Evolutionary conservation across 2,888 invertebrate species (phyloP), one percentile per base, ranked within the genome.

Genomic region (Cephus runcator): DNA sequence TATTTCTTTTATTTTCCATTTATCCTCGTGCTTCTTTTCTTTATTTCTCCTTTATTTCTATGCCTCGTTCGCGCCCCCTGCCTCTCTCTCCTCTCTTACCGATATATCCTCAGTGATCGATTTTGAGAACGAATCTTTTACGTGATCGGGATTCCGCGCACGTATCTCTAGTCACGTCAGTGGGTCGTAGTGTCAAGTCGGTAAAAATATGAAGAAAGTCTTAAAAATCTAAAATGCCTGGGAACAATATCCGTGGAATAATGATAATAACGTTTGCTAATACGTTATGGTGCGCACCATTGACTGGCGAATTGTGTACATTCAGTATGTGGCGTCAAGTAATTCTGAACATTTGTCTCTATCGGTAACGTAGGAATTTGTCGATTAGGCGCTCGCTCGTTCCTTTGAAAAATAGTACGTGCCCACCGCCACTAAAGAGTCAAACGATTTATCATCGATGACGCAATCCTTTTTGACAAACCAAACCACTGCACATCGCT

Each of bases 391-490:
- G 76, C 56, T 73, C 78, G 33, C 76, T 80, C 76, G 71, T 78
- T 75, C 23, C 31, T 73, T 81, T 85, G 86, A 86, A 85, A 86
- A 85, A 86, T 86, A 84, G 83, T 79, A 77, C 78, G 79, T 80
- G 77, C 77, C 40, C 9, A 71, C 31, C 79, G 80, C 79, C 23
- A 34, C 69, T 68, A 36, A 78, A 78, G 80, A 79, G 77, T 78
- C 78, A 71, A 77, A 81, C 84, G 81, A 87, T 87, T 83, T 85
- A 87, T 87, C 87, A 87, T 85, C 82, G 82, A 84, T 82, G 85
- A 83, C 83, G 79, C 80, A 79, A 81, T 84, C 36, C 78, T 78
- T 33, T 33, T 78, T 78, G 76, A 78, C 78, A 78, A 78, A 76
- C 73, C 73, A 69, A 78, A 69, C 78, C 78, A 75, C 78, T 78